A percentile compares a stretch with the other conserved stretches of the same genome.
Evolutionary conservation across 1,140 invertebrate species (phyloP).

Genomic region (Centruroides vittatus): DNA sequence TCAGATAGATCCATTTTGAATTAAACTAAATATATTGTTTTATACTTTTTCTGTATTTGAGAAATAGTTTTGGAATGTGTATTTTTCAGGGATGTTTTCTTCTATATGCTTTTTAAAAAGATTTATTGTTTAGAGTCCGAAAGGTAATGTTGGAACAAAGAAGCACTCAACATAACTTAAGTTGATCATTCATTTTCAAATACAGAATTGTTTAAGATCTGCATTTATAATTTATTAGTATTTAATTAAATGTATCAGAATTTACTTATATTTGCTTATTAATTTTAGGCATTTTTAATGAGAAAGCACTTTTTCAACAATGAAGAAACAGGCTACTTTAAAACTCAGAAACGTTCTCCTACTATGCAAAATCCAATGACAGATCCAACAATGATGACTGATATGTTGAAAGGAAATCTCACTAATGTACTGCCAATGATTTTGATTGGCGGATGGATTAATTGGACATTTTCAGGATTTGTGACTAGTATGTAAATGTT

Average conservation of each 20-base stretch:
- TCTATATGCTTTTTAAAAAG: too few species aligned
- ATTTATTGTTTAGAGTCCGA: too few species aligned
- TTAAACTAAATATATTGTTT: too few species aligned
- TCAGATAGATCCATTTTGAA: too few species aligned
- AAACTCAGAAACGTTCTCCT: conserved; percentile 72
- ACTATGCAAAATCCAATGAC: conserved; percentile 80
- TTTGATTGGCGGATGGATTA: conserved; percentile 98
- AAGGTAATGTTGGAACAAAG: too few species aligned
- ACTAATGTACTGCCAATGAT: conserved; percentile 98
- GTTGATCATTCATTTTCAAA: too few species aligned
- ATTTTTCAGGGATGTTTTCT: too few species aligned
- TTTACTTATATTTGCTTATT: neutral
- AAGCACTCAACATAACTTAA: too few species aligned
- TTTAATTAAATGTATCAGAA: too few species aligned
- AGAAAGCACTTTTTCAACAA: conserved; percentile 92
- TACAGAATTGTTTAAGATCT: neutral
- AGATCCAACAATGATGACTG: conserved; percentile 96
- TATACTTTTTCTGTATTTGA: too few species aligned
- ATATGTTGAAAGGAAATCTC: conserved; percentile 98
- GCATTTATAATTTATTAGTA: neutral
- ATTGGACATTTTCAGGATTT: conserved; percentile 99
- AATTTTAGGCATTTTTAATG: conserved; percentile 71
- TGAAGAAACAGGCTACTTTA: conserved; percentile 80
- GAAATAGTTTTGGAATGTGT: too few species aligned
- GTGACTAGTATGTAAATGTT: conserved; percentile 66